phyloP scores from a whole-genome alignment of 2,888 invertebrate species.

The Cremastobaeus sp. region DNA sequence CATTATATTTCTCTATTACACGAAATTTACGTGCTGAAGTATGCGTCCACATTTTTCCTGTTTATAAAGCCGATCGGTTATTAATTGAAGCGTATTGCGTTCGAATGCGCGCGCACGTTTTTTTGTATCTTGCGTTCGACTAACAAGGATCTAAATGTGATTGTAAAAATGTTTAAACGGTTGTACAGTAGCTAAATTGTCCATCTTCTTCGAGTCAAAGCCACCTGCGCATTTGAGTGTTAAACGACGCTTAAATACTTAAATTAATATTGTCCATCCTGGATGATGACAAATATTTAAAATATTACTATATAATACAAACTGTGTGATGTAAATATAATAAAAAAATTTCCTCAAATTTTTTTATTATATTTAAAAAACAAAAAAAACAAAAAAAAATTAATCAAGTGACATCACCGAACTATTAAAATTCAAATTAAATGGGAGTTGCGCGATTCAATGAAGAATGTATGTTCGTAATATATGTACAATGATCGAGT shows the following conservation, averaged over 20 bases:
- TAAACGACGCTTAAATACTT: slow-evolving; percentile 22
- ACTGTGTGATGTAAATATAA: slow-evolving; percentile 48
- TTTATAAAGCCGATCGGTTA: slow-evolving; percentile 23
- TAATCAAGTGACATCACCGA: slow-evolving; percentile 23
- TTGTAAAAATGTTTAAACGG: slow-evolving; percentile 29
- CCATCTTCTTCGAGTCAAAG: slow-evolving; percentile 2
- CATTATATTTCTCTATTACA: slow-evolving; percentile 56
- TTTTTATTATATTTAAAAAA: no score
- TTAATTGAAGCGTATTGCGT: slow-evolving; percentile 17
- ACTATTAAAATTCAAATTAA: slow-evolving; percentile 13
- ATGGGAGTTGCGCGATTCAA: slow-evolving; percentile 21
- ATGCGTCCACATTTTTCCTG: slow-evolving; percentile 28
- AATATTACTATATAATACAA: slow-evolving; percentile 28
- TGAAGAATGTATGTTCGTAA: slow-evolving; percentile 40
- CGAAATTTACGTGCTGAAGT: slow-evolving; percentile 27
- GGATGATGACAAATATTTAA: slow-evolving; percentile 24
- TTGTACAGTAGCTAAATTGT: slow-evolving; percentile 28
- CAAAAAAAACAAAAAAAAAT: slow-evolving; percentile 11
- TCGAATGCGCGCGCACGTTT: slow-evolving; percentile 18
- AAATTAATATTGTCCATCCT: slow-evolving; percentile 20
- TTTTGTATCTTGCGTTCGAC: slow-evolving; percentile 1
- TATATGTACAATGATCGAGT: slow-evolving; percentile 46
- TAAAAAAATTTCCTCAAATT: no score
- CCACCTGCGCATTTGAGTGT: slow-evolving; percentile 39
- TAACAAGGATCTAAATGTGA: slow-evolving; percentile 9